Evolutionary conservation across 1,140 invertebrate genomes (phyloP), one percentile per base, ranked within the genome.

Genomic region (Delia radicum): DNA sequence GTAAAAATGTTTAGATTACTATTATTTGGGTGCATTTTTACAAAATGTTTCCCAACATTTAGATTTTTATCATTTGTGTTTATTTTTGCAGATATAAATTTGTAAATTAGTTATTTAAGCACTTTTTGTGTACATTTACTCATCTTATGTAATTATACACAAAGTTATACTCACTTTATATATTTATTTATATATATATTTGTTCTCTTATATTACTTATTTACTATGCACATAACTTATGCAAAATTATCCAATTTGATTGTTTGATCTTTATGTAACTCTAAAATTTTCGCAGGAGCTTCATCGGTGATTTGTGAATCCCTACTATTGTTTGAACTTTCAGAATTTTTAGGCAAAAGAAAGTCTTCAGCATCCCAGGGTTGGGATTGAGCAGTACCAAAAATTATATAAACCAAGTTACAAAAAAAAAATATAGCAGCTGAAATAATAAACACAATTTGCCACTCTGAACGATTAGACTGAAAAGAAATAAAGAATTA

Each of bases 381-480:
- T 78, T 93, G 91, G 18, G 88, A 87, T 29, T 89, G 86, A 0
- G 89, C 90, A 0, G 90, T 90, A 15, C 91, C 90, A 81, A 92
- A 93, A 10, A 93, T 78, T 24, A 93, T 76, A 79, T 93, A 96
- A 74, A 92, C 86, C 0, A 93, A 81, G 77, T 92, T 93, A 8
- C 92, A 91, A 28, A 91, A 78, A 33, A 92, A 87, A 74, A 93
- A 93, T 8, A 95, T 86, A 3, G 85, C 89, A 18, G 92, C 89
- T 1, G 92, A 89, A 26, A 94, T 88, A 79, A 91, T 91, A 82
- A 95, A 96, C 0, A 95, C 91, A 46, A 89, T 89, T 77, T 90
- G 89, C 95, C 94, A 96, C 79, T 90, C 87, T 0, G 82, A 69
- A 1, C 88, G 86, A 76, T 90, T 82, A 1, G 79, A 84, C 87